A percentile compares a stretch with the other conserved stretches of the same genome.
phyloP scores from a whole-genome alignment of 2,888 invertebrate genomes.

The Lasioglossum morio region DNA sequence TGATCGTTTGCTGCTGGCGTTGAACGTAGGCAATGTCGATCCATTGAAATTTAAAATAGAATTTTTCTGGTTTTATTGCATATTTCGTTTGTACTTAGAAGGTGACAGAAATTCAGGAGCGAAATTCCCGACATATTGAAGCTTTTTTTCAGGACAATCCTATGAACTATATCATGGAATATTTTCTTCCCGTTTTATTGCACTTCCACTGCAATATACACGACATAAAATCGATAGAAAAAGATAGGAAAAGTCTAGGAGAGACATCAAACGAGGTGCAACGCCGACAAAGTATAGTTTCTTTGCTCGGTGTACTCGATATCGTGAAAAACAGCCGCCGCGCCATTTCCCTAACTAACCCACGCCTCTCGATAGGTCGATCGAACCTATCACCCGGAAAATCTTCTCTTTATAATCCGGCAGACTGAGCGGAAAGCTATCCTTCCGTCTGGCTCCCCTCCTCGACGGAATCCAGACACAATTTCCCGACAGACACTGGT shows the following conservation, averaged over 20 bases:
- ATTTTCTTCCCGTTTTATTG: neutral
- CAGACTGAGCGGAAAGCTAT: slow-evolving; percentile 3
- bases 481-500: neutral
- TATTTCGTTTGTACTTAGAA: too few species aligned
- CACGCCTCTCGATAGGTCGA: slow-evolving; percentile 1
- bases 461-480: neutral
- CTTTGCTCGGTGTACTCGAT: neutral
- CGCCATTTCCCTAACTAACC: slow-evolving; percentile 8
- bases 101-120: too few species aligned
- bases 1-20: too few species aligned
- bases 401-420: neutral
- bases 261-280: neutral
- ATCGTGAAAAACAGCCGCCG: neutral
- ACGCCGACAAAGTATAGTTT: neutral
- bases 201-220: neutral
- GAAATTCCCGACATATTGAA: too few species aligned
- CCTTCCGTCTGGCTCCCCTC: neutral
- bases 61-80: too few species aligned
- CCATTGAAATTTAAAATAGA: too few species aligned
- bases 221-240: neutral
- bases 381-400: slow-evolving; percentile 10
- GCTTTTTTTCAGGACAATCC: neutral
- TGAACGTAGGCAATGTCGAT: too few species aligned
- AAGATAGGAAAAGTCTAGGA: neutral
- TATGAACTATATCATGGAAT: neutral